Evolutionary conservation across 2,797 vertebrate genomes (phyloP), one percentile per base, ranked within the genome.

Genomic region (Typhlichthys eigenmanni): DNA sequence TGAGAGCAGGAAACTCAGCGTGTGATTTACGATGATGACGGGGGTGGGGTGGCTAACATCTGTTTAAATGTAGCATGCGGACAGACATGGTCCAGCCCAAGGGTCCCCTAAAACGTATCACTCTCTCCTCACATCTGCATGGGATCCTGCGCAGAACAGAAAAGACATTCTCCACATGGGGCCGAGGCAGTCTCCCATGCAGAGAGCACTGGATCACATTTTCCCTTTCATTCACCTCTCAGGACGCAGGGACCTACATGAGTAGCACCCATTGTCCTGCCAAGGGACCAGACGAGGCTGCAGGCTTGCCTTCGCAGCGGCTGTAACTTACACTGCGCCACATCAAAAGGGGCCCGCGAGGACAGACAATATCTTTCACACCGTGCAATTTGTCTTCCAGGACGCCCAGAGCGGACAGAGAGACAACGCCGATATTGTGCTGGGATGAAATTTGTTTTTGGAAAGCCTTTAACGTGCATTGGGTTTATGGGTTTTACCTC

Each of bases 141-240:
- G 81, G 77, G 86, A 89, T 78, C 78, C 79, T 79, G 77, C 76
- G 82, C 79, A 82, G 79, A 86, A 74, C 66, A 82, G 60, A 82
- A 84, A 80, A 80, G 68, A 81, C 73, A 60, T 80, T 75, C 71
- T 83, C 80, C 58, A 55, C 29, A 13, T 29, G 32, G 16, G 70
- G 74, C 79, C 34, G 57, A 72, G 55, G 81, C 77, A 84, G 75
- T 85, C 67, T 78, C 85, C 82, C 76, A 76, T 78, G 80, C 55
- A 76, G 68, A 34, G 70, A 78, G 76, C 78, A 66, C 69, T 88
- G 86, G 85, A 88, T 88, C 85, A 85, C 78, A 83, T 86, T 90
- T 89, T 88, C 86, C 81, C 83, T 88, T 87, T 89, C 80, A 83
- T 87, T 81, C 81, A 74, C 61, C 71, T 77, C 84, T 84, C 82